phyloP scores from a whole-genome alignment of 2,113 vertebrate species.

The Pteronura brasiliensis region DNA sequence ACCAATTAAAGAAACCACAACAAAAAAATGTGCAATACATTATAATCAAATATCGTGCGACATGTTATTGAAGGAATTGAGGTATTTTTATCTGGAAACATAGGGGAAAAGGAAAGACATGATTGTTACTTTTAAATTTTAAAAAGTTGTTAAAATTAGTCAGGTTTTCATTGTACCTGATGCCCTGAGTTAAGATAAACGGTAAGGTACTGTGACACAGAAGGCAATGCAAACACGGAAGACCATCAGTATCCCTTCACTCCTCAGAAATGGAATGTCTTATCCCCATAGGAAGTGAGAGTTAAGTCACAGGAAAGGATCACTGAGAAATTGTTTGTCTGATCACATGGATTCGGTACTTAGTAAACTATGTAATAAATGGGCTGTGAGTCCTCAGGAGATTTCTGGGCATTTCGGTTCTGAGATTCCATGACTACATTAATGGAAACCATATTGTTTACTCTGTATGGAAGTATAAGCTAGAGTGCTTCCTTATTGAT shows the following conservation, averaged over 20 bases:
- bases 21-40: neutral
- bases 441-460: neutral
- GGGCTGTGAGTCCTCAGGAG: neutral
- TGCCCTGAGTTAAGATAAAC: neutral
- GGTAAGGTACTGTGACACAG: neutral
- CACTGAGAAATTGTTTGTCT: neutral
- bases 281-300: neutral
- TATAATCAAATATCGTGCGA: neutral
- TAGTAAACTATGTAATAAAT: neutral
- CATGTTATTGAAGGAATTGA: neutral
- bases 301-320: neutral
- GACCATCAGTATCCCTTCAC: no score
- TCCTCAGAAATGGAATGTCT: neutral
- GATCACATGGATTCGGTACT: fast-evolving
- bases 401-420: neutral
- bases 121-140: neutral
- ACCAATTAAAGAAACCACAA: neutral
- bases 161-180: neutral
- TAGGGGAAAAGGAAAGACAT: neutral
- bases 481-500: neutral
- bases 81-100: neutral
- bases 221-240: neutral
- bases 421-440: neutral
- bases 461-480: neutral
- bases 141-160: neutral